Conservation (phyloP, 2,797 vertebrate genomes). For the Pseudochirops corinnae region DNA sequence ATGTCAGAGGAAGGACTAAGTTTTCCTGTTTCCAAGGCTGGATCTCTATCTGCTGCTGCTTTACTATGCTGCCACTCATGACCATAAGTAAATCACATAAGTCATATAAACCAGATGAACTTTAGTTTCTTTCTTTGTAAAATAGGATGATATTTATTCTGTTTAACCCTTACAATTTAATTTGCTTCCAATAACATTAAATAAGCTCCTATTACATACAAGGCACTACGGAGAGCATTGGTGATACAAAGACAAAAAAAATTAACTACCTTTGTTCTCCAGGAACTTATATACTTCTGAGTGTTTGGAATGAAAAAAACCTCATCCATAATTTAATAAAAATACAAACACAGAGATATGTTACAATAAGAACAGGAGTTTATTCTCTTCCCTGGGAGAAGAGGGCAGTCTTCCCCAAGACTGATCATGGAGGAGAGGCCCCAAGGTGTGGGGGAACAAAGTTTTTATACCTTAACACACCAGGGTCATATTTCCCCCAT, state of each 20-base stretch:
- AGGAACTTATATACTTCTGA: not conserved
- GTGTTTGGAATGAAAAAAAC: too few relatives aligned
- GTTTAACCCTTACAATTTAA: not conserved
- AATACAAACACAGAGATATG: too few relatives aligned
- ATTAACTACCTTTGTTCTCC: not conserved
- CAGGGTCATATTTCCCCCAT: too few relatives aligned
- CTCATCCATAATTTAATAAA: too few relatives aligned
- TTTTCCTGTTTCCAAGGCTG: not conserved
- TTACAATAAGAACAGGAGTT: too few relatives aligned
- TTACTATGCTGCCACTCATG: not conserved
- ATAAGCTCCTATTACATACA: not conserved
- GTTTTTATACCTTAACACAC: too few relatives aligned
- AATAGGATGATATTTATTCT: not conserved
- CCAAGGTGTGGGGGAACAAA: too few relatives aligned
- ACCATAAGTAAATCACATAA: not conserved
- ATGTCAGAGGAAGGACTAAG: not conserved
- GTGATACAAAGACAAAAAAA: not conserved
- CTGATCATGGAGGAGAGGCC: too few relatives aligned
- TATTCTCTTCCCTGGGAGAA: too few relatives aligned
- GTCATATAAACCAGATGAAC: not conserved
- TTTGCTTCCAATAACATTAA: not conserved
- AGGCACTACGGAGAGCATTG: not conserved
- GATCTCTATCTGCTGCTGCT: not conserved
- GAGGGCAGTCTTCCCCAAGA: too few relatives aligned
- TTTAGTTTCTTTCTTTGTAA: not conserved